phyloP scores from a whole-genome alignment of 2,797 vertebrate species.

The Micrastur ruficollis region DNA sequence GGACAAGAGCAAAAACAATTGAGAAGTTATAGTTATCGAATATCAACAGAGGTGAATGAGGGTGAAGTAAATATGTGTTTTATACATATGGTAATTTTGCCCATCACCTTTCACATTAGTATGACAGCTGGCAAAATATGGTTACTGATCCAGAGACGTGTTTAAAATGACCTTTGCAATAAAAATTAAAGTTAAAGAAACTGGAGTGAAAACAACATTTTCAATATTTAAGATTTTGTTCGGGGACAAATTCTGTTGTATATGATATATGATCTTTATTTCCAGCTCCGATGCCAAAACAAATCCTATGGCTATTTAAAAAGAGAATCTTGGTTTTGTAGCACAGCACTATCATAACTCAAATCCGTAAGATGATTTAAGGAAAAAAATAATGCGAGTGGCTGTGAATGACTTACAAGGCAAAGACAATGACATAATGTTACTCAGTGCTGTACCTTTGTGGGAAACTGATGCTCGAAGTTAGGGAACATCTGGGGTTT shows the following conservation, averaged over 20 bases:
- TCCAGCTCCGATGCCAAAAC: neutral
- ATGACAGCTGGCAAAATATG: neutral
- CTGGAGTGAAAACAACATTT: neutral
- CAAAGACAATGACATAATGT: neutral
- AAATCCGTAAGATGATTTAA: constrained; percentile 6
- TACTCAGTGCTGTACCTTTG: neutral
- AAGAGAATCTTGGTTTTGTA: neutral
- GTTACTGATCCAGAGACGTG: neutral
- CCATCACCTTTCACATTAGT: neutral
- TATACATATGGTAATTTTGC: neutral
- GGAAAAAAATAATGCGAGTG: neutral
- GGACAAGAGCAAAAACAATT: neutral
- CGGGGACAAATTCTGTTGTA: neutral
- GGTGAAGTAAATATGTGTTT: neutral
- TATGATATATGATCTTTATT: neutral
- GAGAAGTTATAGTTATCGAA: neutral
- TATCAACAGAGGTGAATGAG: neutral
- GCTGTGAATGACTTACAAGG: neutral
- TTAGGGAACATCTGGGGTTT: neutral
- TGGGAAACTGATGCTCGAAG: neutral
- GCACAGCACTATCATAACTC: neutral
- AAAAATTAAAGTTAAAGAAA: neutral
- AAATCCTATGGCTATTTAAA: neutral
- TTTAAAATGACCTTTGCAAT: constrained; percentile 55
- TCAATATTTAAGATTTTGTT: neutral